These are phyloP conservation scores for Hormaphis cornu DNA, from an alignment of 1,140 invertebrate genomes.

Conservation along the genomic window DNA sequence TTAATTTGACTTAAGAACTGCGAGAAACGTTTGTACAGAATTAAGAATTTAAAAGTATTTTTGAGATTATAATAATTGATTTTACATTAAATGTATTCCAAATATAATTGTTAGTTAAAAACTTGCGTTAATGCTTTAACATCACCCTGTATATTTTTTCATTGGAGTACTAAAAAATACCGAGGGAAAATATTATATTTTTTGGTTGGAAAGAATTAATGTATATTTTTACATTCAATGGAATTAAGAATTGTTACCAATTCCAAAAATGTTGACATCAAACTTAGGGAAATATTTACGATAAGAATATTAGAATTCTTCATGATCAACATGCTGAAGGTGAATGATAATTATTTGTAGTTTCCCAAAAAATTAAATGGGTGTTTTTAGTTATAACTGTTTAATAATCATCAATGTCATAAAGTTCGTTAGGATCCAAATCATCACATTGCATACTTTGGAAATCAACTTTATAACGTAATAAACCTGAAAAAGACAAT, in stretches of 20 bases:
- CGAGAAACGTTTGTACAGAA: background rate
- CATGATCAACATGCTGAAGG: slow-evolving; percentile 5
- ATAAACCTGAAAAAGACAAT: slow-evolving; percentile 63
- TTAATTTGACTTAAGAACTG: too few relatives aligned
- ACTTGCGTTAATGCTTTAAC: background rate
- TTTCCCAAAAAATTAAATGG: slow-evolving; percentile 5
- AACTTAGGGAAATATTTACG: background rate
- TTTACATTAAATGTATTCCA: too few relatives aligned
- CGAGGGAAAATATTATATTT: background rate
- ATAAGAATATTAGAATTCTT: slow-evolving; percentile 5
- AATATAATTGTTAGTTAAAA: background rate
- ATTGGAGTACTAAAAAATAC: background rate
- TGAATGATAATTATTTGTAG: slow-evolving; percentile 8
- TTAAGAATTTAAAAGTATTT: too few relatives aligned
- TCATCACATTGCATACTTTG: slow-evolving; percentile 90
- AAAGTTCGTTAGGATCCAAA: slow-evolving; percentile 66
- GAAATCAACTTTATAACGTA: slow-evolving; percentile 98
- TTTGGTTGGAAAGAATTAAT: background rate
- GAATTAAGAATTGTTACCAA: slow-evolving; percentile 4
- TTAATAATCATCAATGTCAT: slow-evolving; percentile 90
- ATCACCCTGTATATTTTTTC: slow-evolving; percentile 6
- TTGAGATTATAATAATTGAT: too few relatives aligned
- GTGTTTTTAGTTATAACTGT: background rate
- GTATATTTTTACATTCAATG: slow-evolving; percentile 9
- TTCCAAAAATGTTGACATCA: background rate